A percentile compares a stretch with the other conserved stretches of the same genome.
These are phyloP conservation scores for Silurus lanzhouensis DNA, from an alignment of 2,797 vertebrate species.

Conservation along the genomic window DNA sequence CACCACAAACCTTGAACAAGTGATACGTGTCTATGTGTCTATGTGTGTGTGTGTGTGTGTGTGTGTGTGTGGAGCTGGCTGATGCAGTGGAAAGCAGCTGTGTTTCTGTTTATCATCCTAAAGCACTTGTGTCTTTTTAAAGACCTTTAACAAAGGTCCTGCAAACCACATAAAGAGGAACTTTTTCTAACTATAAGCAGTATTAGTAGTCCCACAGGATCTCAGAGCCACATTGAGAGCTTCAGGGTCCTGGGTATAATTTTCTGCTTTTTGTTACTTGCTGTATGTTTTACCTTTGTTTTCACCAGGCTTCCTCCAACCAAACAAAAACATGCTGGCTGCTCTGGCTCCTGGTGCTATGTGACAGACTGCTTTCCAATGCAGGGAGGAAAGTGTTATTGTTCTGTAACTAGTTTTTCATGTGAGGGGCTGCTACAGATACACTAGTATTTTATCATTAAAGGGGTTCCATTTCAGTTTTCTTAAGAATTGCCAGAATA, in stretches of 20 bases:
- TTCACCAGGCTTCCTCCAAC: background rate
- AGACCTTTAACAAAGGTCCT: constrained; percentile 23
- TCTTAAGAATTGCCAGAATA: background rate
- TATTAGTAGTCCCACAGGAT: background rate
- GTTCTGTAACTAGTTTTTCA: background rate
- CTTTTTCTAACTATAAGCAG: background rate
- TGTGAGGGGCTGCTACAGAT: background rate
- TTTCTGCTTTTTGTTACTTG: background rate
- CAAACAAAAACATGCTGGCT: background rate
- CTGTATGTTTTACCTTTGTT: background rate
- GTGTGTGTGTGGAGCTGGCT: constrained; percentile 34
- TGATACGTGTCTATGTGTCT: background rate
- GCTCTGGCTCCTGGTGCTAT: background rate
- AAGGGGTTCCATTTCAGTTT: background rate
- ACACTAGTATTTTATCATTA: background rate
- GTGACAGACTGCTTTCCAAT: background rate
- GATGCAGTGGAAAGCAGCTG: constrained; percentile 25
- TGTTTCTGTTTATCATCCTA: constrained; percentile 46
- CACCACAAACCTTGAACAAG: background rate
- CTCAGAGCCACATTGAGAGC: background rate
- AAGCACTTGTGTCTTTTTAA: constrained; percentile 16
- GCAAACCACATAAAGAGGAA: background rate
- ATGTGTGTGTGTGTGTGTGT: too few species aligned
- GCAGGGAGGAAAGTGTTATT: background rate
- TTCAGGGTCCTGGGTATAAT: background rate